Conservation (phyloP, 2,113 vertebrate genomes). For the Ptyas mucosa region DNA sequence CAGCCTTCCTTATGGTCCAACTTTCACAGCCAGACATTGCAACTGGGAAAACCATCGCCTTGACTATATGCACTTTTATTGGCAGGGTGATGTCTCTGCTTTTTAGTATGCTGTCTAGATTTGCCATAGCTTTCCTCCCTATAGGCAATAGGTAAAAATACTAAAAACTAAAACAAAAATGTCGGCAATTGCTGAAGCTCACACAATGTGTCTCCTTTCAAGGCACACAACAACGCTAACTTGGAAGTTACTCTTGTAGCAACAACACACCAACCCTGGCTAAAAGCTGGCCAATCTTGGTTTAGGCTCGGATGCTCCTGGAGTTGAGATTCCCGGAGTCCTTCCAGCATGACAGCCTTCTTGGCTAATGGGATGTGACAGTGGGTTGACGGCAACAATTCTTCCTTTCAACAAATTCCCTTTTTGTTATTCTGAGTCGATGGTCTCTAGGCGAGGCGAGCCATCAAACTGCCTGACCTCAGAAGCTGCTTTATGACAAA, state of each 20-base stretch:
- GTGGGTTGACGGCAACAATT: background rate
- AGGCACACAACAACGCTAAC: background rate
- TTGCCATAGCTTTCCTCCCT: too few species aligned
- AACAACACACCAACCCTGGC: background rate
- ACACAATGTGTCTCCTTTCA: rapidly evolving
- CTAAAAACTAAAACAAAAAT: conserved; percentile 3
- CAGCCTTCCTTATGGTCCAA: too few species aligned
- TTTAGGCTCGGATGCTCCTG: background rate
- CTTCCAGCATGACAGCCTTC: background rate
- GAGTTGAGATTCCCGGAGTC: background rate
- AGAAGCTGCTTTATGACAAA: background rate
- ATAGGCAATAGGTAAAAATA: background rate
- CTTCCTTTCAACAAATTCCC: background rate
- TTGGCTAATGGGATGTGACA: background rate
- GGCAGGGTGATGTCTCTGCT: too few species aligned
- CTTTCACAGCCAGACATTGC: too few species aligned
- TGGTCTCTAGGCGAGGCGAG: background rate
- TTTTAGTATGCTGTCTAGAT: too few species aligned
- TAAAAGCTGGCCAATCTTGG: background rate
- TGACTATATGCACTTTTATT: too few species aligned
- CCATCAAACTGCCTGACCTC: background rate
- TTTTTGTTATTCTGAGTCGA: background rate
- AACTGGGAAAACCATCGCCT: too few species aligned
- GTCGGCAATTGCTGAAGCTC: background rate
- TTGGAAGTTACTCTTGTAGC: background rate